Evolutionary conservation across 2,797 vertebrate species (phyloP).

Genomic region (Hipposideros larvatus): DNA sequence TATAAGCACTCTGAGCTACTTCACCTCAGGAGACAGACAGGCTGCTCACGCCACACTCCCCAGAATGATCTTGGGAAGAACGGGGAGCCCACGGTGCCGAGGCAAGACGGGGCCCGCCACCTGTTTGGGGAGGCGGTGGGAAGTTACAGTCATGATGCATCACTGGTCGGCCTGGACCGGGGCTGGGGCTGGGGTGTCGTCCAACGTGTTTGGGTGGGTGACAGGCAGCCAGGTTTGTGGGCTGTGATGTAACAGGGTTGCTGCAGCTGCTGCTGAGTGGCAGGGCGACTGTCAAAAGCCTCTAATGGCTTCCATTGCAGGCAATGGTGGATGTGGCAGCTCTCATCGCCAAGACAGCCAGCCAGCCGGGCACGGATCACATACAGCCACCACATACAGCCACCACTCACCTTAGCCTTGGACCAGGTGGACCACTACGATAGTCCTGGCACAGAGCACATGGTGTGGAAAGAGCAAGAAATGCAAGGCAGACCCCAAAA

Average conservation of each 20-base stretch:
- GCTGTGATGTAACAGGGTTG: conserved; percentile 2
- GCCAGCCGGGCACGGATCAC: accelerated
- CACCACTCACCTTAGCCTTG: accelerated
- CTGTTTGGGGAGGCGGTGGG: background rate
- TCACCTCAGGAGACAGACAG: background rate
- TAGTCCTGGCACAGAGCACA: accelerated
- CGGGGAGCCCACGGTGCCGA: background rate
- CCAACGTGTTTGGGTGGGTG: background rate
- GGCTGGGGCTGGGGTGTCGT: background rate
- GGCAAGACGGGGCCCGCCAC: conserved; percentile 52
- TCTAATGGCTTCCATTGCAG: accelerated
- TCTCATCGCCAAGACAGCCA: accelerated
- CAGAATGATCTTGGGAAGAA: background rate
- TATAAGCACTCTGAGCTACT: background rate
- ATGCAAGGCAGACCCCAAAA: accelerated
- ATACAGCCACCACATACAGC: accelerated
- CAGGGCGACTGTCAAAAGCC: background rate
- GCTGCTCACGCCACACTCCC: background rate
- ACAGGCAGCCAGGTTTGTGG: conserved; percentile 36
- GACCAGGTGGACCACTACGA: background rate
- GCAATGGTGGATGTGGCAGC: too few species aligned
- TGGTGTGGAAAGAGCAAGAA: background rate
- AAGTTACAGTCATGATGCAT: background rate
- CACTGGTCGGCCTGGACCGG: background rate
- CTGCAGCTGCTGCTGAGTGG: background rate